Conservation (phyloP, 2,888 invertebrate genomes). For the Nemurella pictetii region DNA sequence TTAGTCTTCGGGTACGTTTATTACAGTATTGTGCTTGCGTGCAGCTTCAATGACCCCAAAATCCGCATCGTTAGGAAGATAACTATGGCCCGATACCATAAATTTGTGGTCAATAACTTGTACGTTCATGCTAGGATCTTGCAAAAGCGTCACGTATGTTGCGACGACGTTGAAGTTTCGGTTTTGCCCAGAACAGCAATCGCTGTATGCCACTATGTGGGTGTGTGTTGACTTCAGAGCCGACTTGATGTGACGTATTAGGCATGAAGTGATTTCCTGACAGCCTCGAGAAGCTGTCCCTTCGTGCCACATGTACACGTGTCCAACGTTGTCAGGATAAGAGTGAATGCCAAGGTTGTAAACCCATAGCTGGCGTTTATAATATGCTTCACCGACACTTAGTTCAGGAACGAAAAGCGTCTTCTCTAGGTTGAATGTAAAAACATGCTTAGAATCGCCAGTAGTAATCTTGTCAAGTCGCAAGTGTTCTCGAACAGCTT, state of each 20-base stretch:
- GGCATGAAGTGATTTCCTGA: conserved; percentile 42
- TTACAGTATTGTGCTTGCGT: neutral
- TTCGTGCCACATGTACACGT: conserved; percentile 43
- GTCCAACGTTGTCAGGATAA: neutral
- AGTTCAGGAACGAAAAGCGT: neutral
- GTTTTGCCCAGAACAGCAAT: neutral
- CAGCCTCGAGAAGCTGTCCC: conserved; percentile 41
- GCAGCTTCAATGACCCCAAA: too few relatives aligned
- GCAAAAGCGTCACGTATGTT: neutral
- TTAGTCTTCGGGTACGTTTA: neutral
- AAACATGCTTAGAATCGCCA: neutral
- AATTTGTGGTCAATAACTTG: neutral
- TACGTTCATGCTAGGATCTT: neutral
- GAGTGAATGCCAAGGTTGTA: neutral
- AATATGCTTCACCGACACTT: neutral
- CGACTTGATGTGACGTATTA: neutral
- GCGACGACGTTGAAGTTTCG: neutral
- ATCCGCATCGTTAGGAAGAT: too few relatives aligned
- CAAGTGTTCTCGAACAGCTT: neutral
- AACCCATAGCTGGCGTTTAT: neutral
- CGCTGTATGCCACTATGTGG: neutral
- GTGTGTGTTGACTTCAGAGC: neutral
- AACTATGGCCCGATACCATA: neutral
- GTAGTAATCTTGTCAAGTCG: neutral
- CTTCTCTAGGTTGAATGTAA: neutral